These are phyloP conservation scores for Salarias fasciatus DNA, from an alignment of 2,797 vertebrate genomes.

Conservation along the genomic window DNA sequence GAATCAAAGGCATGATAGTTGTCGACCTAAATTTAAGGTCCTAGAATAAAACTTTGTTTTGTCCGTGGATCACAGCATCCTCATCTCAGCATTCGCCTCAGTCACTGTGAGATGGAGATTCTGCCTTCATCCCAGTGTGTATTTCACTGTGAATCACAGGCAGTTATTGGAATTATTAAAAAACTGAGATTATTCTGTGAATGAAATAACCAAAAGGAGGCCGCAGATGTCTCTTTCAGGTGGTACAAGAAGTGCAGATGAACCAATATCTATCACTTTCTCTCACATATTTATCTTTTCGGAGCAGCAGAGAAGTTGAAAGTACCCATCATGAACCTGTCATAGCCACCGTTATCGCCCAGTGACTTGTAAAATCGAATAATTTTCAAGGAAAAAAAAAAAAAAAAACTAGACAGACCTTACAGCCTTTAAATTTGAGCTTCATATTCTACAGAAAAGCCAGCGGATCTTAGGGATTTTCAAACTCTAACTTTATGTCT, in stretches of 20 bases:
- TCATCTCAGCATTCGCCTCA: too few relatives aligned
- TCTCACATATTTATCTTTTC: constrained; percentile 20
- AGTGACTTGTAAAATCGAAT: constrained; percentile 53
- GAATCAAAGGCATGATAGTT: too few relatives aligned
- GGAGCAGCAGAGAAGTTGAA: constrained; percentile 36
- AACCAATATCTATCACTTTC: constrained; percentile 60
- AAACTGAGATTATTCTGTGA: constrained; percentile 31
- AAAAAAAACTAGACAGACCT: constrained; percentile 16
- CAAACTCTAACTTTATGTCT: background rate
- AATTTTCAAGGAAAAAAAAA: constrained; percentile 57
- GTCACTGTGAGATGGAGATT: too few relatives aligned
- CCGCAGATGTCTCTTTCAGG: constrained; percentile 23
- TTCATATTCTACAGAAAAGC: constrained; percentile 4
- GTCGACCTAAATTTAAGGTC: too few relatives aligned
- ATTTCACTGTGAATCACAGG: constrained; percentile 15
- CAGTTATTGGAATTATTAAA: constrained; percentile 2
- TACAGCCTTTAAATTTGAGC: background rate
- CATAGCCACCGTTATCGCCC: constrained; percentile 57
- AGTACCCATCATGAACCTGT: constrained; percentile 14
- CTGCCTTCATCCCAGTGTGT: background rate
- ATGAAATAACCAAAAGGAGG: constrained; percentile 51
- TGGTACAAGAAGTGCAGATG: constrained; percentile 31
- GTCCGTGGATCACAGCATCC: too few relatives aligned
- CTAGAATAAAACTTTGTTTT: too few relatives aligned
- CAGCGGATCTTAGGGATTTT: background rate